Conservation (phyloP, 1,140 invertebrate genomes). For the Subanguina moxae region DNA sequence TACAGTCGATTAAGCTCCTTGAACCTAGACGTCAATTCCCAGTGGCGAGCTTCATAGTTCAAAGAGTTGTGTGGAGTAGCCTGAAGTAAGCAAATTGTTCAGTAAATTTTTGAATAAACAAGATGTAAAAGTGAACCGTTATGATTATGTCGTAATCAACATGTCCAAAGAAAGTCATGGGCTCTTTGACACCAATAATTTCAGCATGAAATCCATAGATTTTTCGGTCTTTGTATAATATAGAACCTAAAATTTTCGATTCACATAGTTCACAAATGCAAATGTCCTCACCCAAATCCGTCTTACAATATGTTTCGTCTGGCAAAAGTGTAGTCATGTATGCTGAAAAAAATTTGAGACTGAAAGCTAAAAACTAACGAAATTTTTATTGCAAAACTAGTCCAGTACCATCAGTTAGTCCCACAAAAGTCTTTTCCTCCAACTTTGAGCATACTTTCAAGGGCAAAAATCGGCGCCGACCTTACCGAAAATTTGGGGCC, state of each 20-base stretch:
- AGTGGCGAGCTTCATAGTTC: constrained; percentile 26
- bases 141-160: constrained; percentile 46
- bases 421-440: no score
- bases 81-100: constrained; percentile 10
- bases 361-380: no score
- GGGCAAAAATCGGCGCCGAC: no score
- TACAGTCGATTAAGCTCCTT: constrained; percentile 36
- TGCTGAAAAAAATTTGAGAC: no score
- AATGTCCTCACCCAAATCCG: constrained; percentile 13
- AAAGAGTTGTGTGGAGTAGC: constrained; percentile 29
- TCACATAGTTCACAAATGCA: no score
- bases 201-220: constrained; percentile 40
- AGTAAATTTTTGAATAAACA: constrained; percentile 20
- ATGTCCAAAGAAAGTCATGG: constrained; percentile 39
- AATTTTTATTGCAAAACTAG: no score
- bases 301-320: constrained; percentile 41
- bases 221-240: constrained; percentile 41
- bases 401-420: no score
- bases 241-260: constrained; percentile 6
- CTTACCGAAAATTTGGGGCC: no score
- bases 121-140: constrained; percentile 27
- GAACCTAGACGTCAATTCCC: constrained; percentile 29
- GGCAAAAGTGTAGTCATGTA: constrained; percentile 28
- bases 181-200: constrained; percentile 34
- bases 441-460: no score